These are phyloP conservation scores for Oxyteleia sp. DNA, from an alignment of 2,888 invertebrate genomes.

Conservation along the genomic window DNA sequence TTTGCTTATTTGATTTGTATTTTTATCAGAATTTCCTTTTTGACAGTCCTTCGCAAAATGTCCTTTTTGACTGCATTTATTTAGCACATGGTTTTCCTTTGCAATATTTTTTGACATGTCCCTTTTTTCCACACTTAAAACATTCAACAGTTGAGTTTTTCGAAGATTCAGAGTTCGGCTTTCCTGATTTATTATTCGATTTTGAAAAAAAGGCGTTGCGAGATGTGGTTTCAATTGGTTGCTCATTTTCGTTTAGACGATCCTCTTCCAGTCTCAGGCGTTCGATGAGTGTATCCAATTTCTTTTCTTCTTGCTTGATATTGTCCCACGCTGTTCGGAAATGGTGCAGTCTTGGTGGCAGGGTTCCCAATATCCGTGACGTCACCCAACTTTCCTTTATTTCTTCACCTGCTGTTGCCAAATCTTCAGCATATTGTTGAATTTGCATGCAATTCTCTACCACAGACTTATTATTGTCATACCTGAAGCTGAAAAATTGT, in stretches of 20 bases:
- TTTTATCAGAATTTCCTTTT: not conserved
- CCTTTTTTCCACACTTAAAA: constrained; percentile 70
- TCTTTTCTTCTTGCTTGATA: constrained; percentile 57
- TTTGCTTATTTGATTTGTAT: too few species aligned
- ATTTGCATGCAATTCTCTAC: constrained; percentile 75
- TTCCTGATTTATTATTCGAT: not conserved
- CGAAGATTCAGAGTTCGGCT: not conserved
- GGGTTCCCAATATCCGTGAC: constrained; percentile 69
- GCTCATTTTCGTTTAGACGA: constrained; percentile 58
- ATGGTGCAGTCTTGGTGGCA: constrained; percentile 76
- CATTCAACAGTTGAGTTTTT: not conserved
- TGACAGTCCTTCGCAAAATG: constrained; percentile 40
- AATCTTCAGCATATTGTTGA: constrained; percentile 60
- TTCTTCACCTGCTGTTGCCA: constrained; percentile 72
- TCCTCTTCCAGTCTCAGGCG: constrained; percentile 62
- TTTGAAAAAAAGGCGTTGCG: constrained; percentile 12
- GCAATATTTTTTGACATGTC: constrained; percentile 75
- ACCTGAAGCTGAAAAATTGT: constrained; percentile 75
- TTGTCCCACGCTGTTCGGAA: constrained; percentile 75
- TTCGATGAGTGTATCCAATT: constrained; percentile 44
- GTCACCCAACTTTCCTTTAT: constrained; percentile 47
- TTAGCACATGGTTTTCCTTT: constrained; percentile 70
- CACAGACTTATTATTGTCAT: constrained; percentile 69
- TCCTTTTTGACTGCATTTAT: constrained; percentile 25
- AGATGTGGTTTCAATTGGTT: not conserved